These are phyloP conservation scores for Orthosia gothica DNA, from an alignment of 2,888 invertebrate genomes.

Conservation along the genomic window DNA sequence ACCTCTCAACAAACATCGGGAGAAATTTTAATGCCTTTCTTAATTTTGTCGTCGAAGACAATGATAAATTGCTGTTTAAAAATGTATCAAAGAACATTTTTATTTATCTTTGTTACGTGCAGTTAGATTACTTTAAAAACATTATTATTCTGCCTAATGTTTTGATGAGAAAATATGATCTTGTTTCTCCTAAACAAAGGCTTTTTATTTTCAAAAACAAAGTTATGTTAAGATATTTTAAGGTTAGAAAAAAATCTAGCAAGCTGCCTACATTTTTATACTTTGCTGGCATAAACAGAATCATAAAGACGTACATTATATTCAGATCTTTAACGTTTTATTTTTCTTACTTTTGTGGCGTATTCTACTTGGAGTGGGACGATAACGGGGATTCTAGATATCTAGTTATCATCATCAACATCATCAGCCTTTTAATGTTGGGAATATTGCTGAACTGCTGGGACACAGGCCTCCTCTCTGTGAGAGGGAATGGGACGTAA, in stretches of 20 bases:
- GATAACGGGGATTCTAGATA: no score
- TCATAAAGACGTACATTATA: slow-evolving; percentile 3
- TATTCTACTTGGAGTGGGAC: background rate
- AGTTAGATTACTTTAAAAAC: slow-evolving; percentile 27
- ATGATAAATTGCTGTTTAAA: slow-evolving; percentile 72
- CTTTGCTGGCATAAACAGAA: background rate
- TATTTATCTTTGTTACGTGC: slow-evolving; percentile 27
- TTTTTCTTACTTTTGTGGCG: background rate
- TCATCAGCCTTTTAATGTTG: no score
- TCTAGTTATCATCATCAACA: no score
- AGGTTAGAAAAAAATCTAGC: slow-evolving; percentile 1
- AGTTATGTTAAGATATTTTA: slow-evolving; percentile 16
- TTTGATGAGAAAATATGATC: background rate
- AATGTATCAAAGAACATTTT: slow-evolving; percentile 41
- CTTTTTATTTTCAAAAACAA: slow-evolving; percentile 2
- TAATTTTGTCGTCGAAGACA: slow-evolving; percentile 72
- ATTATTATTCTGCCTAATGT: slow-evolving; percentile 52
- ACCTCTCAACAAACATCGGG: slow-evolving; percentile 71
- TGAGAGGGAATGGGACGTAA: no score
- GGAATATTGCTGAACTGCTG: no score
- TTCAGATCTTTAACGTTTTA: background rate
- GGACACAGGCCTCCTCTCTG: no score
- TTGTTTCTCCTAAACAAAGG: slow-evolving; percentile 14
- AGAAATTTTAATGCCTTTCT: slow-evolving; percentile 77
- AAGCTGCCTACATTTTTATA: slow-evolving; percentile 5